These are phyloP conservation scores for Discoglossus pictus DNA, from an alignment of 2,797 vertebrate species.

Conservation along the genomic window DNA sequence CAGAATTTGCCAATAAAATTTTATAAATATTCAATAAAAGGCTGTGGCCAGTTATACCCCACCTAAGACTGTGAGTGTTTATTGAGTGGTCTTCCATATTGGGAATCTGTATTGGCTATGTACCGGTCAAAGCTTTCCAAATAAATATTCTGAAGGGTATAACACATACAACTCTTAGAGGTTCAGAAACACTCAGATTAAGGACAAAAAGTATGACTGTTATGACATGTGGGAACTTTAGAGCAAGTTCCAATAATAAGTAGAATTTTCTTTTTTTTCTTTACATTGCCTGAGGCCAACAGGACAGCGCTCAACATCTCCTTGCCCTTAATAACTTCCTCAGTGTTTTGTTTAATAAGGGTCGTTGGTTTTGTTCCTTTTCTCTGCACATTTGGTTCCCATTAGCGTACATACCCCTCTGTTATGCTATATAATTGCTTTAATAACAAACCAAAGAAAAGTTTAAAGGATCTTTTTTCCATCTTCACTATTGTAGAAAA, in stretches of 20 bases:
- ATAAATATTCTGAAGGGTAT: too few relatives aligned
- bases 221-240: too few relatives aligned
- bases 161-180: too few relatives aligned
- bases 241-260: constrained; percentile 1
- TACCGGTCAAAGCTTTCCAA: too few relatives aligned
- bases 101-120: too few relatives aligned
- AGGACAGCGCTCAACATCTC: constrained; percentile 73
- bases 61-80: too few relatives aligned
- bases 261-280: constrained; percentile 66
- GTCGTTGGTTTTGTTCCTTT: constrained; percentile 62
- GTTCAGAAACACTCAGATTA: too few relatives aligned
- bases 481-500: constrained; percentile 58
- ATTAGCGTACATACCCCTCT: constrained; percentile 74
- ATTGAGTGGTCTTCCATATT: too few relatives aligned
- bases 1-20: too few relatives aligned
- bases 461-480: constrained; percentile 78
- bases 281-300: constrained; percentile 75
- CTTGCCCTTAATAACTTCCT: constrained; percentile 69
- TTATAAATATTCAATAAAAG: too few relatives aligned
- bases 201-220: too few relatives aligned
- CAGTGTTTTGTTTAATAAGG: constrained; percentile 73
- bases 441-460: constrained; percentile 80
- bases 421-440: constrained; percentile 83
- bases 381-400: constrained; percentile 76
- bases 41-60: too few relatives aligned